phyloP scores from a whole-genome alignment of 2,113 vertebrate genomes.

The Hippocampus barbouri region DNA sequence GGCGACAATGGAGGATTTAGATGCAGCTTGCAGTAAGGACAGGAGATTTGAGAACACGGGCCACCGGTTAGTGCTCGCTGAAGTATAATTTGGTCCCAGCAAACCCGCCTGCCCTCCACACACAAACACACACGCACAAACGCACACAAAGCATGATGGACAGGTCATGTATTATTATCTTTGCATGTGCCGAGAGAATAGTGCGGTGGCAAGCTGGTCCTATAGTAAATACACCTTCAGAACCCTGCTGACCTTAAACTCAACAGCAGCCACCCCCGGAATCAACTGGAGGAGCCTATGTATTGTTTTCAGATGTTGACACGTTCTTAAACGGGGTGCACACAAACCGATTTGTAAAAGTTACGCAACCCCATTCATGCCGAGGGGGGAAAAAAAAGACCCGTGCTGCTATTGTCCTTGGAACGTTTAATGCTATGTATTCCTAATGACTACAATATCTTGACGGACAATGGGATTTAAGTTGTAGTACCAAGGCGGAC shows the following conservation, averaged over 20 bases:
- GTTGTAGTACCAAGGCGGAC: no score
- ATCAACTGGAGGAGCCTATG: not conserved
- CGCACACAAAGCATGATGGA: slow-evolving; percentile 29
- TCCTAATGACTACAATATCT: no score
- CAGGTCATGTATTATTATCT: slow-evolving; percentile 35
- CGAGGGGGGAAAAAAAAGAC: no score
- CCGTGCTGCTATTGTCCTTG: no score
- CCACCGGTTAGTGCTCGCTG: slow-evolving; percentile 55
- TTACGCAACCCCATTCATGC: no score
- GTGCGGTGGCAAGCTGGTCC: slow-evolving; percentile 9
- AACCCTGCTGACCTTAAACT: slow-evolving; percentile 26
- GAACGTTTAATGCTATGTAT: no score
- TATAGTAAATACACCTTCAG: slow-evolving; percentile 28
- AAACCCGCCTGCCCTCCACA: slow-evolving; percentile 1
- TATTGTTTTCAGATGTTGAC: not conserved
- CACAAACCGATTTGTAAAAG: no score
- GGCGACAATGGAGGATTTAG: slow-evolving; percentile 58
- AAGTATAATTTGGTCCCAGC: slow-evolving; percentile 41
- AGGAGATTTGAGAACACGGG: slow-evolving; percentile 57
- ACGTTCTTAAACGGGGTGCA: no score
- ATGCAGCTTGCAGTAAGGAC: slow-evolving; percentile 56
- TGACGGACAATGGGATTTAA: no score
- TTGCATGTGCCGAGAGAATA: slow-evolving; percentile 23
- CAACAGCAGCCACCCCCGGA: slow-evolving; percentile 4
- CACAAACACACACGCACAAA: slow-evolving; percentile 6